phyloP scores from a whole-genome alignment of 2,113 vertebrate genomes.

The Ardeotis arabs region DNA sequence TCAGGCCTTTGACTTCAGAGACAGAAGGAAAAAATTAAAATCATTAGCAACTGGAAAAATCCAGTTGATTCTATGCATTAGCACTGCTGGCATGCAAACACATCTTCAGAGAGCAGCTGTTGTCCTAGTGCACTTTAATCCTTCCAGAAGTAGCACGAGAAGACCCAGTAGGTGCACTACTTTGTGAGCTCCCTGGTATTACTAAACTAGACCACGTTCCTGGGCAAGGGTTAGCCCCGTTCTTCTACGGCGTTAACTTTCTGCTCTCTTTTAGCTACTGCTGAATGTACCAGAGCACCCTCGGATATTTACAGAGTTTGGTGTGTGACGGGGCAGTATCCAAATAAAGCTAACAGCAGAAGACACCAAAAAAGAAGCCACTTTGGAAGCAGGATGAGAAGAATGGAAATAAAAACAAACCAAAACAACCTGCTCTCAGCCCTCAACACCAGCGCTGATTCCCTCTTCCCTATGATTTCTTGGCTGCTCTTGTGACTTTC shows the following conservation, averaged over 20 bases:
- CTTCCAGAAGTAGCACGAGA: constrained; percentile 28
- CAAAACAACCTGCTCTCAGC: not conserved
- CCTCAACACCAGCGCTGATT: not conserved
- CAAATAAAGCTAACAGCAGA: not conserved
- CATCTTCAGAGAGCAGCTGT: constrained; percentile 45
- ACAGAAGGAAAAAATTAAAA: constrained; percentile 62
- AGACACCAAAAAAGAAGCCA: not conserved
- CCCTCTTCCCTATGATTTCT: not conserved
- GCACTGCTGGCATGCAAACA: not conserved
- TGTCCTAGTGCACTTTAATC: not conserved
- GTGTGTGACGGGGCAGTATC: not conserved
- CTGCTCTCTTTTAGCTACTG: not conserved
- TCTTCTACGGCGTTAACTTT: not conserved
- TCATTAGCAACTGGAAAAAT: constrained; percentile 50
- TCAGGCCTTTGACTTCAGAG: not conserved
- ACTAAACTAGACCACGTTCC: not conserved
- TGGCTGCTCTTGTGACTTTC: not conserved
- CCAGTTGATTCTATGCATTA: constrained; percentile 49
- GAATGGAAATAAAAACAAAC: not conserved
- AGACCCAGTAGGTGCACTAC: not conserved
- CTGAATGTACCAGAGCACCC: not conserved
- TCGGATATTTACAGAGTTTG: not conserved
- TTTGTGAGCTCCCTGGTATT: not conserved
- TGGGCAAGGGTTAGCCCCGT: not conserved
- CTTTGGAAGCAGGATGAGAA: not conserved